Conservation (phyloP, 2,797 vertebrate species). For the Paratrypauchen microcephalus region DNA sequence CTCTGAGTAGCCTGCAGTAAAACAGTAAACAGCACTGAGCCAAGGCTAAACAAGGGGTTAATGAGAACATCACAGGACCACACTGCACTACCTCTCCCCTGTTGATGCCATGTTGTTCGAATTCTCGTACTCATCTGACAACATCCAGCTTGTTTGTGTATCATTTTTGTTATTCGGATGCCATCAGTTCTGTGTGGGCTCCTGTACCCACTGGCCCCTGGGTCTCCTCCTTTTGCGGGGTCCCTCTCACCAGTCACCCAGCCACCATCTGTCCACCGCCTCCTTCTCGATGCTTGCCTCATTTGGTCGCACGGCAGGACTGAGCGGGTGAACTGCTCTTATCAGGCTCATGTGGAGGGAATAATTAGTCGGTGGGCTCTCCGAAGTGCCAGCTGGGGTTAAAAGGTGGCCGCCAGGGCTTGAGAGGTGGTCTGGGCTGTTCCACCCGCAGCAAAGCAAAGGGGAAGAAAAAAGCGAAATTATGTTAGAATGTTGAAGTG, state of each 20-base stretch:
- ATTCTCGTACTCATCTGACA: slow-evolving; percentile 31
- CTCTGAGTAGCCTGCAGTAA: slow-evolving; percentile 53
- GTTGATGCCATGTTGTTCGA: slow-evolving; percentile 42
- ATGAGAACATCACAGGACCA: slow-evolving; percentile 51
- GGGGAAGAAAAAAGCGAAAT: slow-evolving; percentile 46
- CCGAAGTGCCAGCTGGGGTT: slow-evolving; percentile 63
- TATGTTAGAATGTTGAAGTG: slow-evolving; percentile 48
- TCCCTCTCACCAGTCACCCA: slow-evolving; percentile 71
- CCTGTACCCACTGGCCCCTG: slow-evolving; percentile 49
- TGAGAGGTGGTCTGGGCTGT: slow-evolving; percentile 57
- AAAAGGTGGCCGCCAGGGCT: slow-evolving; percentile 67
- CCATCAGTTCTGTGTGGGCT: slow-evolving; percentile 32
- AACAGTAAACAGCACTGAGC: slow-evolving; percentile 51
- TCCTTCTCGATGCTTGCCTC: slow-evolving; percentile 67
- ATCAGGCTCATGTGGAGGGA: slow-evolving; percentile 72
- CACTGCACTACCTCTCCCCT: slow-evolving; percentile 31
- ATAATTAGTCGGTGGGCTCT: slow-evolving; percentile 76
- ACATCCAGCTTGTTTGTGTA: slow-evolving; percentile 37
- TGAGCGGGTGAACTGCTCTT: slow-evolving; percentile 65
- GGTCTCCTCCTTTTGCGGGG: slow-evolving; percentile 54
- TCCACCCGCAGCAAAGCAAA: slow-evolving; percentile 50
- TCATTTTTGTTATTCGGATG: slow-evolving; percentile 36
- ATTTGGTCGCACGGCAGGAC: slow-evolving; percentile 81
- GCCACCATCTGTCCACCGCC: slow-evolving; percentile 76
- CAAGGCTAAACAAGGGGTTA: slow-evolving; percentile 66